These are phyloP conservation scores for Siniperca scherzeri DNA, from an alignment of 2,797 vertebrate species.

Conservation along the genomic window DNA sequence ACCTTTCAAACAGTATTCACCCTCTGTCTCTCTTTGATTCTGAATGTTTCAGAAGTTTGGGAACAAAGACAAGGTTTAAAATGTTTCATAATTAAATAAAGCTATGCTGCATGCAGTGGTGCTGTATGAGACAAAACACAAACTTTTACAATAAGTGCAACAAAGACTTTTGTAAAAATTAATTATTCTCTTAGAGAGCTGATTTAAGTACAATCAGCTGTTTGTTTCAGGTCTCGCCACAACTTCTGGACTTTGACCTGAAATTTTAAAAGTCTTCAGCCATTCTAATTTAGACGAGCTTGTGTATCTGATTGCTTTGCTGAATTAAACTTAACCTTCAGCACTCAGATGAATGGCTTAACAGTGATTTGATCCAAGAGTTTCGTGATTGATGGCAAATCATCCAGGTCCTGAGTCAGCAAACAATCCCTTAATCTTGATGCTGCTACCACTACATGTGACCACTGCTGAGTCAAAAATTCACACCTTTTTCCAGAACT, in stretches of 20 bases:
- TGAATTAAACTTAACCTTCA: neutral
- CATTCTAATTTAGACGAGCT: neutral
- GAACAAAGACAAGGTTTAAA: neutral
- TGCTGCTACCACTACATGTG: too few species aligned
- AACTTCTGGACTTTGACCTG: constrained; percentile 9
- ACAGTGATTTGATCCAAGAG: neutral
- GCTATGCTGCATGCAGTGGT: neutral
- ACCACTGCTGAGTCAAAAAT: neutral
- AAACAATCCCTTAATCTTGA: neutral
- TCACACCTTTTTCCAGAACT: too few species aligned
- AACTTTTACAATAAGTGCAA: neutral
- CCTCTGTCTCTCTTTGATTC: neutral
- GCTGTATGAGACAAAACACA: neutral
- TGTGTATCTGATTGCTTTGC: neutral
- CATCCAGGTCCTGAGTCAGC: neutral
- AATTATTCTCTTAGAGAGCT: neutral
- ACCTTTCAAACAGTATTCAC: neutral
- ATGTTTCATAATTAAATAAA: neutral
- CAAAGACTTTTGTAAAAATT: neutral
- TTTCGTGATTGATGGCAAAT: neutral
- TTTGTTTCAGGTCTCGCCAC: constrained; percentile 4
- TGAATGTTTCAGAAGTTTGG: neutral
- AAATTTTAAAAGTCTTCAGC: neutral
- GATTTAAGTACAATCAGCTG: constrained; percentile 3
- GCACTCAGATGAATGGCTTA: neutral